phyloP scores from a whole-genome alignment of 1,140 invertebrate species.

The Neelides sp. region DNA sequence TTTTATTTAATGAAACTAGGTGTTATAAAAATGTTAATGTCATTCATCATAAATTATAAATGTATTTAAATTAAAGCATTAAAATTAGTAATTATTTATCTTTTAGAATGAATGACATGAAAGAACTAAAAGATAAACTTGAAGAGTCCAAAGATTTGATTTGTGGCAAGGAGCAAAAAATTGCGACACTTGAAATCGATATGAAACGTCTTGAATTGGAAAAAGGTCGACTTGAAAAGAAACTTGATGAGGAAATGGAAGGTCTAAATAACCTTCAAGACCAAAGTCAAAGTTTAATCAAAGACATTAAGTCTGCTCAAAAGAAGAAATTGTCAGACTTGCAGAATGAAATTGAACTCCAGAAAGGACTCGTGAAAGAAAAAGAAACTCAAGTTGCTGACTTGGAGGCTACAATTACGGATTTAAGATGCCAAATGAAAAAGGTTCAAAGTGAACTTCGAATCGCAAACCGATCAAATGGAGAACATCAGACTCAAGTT shows the following conservation, averaged over 20 bases:
- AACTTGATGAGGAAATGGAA: constrained; percentile 39
- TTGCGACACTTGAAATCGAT: constrained; percentile 44
- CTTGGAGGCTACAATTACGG: background rate
- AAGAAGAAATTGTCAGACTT: constrained; percentile 9
- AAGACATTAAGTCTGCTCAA: constrained; percentile 1
- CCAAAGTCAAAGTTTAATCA: background rate
- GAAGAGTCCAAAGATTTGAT: constrained; percentile 19
- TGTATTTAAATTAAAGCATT: background rate
- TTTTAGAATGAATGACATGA: background rate
- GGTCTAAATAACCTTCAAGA: constrained; percentile 19
- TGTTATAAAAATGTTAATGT: too few species aligned
- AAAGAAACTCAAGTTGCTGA: constrained; percentile 9
- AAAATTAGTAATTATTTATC: background rate
- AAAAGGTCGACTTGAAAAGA: background rate
- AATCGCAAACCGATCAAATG: background rate
- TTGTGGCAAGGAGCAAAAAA: constrained; percentile 42
- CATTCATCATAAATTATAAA: too few species aligned
- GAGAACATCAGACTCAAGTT: background rate
- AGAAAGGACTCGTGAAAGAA: constrained; percentile 1
- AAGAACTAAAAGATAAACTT: constrained; percentile 8
- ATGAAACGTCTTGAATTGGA: constrained; percentile 31
- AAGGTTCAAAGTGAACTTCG: background rate
- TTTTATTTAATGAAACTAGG: too few species aligned
- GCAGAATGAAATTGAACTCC: background rate
- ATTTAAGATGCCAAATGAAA: background rate